Percentiles rank a stretch among this genome's conserved stretches.
Conservation (phyloP, 2,888 invertebrate species). For the Mesorhabditis spiculigera region DNA sequence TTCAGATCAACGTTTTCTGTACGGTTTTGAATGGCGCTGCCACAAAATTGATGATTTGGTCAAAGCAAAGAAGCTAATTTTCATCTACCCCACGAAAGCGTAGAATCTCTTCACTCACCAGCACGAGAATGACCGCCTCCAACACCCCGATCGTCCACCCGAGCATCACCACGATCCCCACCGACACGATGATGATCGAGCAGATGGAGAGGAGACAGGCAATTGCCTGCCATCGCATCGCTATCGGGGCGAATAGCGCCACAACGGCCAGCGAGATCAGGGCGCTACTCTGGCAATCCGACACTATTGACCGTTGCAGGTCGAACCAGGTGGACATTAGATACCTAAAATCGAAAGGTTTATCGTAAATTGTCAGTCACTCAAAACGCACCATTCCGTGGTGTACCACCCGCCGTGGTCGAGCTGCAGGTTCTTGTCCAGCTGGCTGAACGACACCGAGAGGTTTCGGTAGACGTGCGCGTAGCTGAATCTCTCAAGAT, state of each 20-base stretch:
- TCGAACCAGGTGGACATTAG: constrained; percentile 52
- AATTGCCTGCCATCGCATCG: constrained; percentile 41
- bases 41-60: too few relatives aligned
- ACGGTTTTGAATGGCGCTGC: too few relatives aligned
- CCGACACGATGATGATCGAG: constrained; percentile 44
- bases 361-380: too few relatives aligned
- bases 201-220: constrained; percentile 47
- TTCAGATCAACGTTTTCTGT: too few relatives aligned
- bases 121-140: constrained; percentile 55
- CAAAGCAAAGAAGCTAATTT: too few relatives aligned
- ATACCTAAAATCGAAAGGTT: neutral
- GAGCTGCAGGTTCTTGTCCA: constrained; percentile 30
- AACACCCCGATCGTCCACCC: constrained; percentile 56
- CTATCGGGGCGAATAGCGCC: constrained; percentile 43
- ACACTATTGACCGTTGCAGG: constrained; percentile 49
- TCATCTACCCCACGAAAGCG: neutral
- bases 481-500: constrained; percentile 29
- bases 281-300: constrained; percentile 46
- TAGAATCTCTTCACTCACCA: constrained; percentile 18
- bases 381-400: constrained; percentile 44
- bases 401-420: constrained; percentile 43
- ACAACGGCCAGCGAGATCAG: constrained; percentile 50
- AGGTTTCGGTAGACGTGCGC: constrained; percentile 48
- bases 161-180: constrained; percentile 42
- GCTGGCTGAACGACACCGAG: constrained; percentile 36